These are phyloP conservation scores for Cotesia chilonis DNA, from an alignment of 1,140 invertebrate species.

Conservation along the genomic window DNA sequence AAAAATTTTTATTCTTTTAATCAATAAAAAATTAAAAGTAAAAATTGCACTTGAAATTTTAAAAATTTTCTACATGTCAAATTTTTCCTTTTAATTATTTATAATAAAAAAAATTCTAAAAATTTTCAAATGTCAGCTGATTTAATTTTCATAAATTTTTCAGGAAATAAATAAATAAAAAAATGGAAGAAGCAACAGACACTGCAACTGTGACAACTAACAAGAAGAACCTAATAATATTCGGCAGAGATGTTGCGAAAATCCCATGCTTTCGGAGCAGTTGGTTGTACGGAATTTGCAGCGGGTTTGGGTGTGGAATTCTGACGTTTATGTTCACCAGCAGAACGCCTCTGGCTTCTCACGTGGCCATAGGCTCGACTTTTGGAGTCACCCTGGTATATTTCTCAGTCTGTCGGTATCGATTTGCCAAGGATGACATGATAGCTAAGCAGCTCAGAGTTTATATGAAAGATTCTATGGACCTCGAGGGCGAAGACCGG, in stretches of 20 bases:
- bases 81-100: too few relatives aligned
- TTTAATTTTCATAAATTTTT: too few relatives aligned
- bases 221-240: slow-evolving; percentile 52
- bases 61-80: too few relatives aligned
- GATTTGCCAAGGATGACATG: slow-evolving; percentile 31
- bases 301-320: slow-evolving; percentile 68
- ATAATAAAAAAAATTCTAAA: too few relatives aligned
- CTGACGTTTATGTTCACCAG: slow-evolving; percentile 71
- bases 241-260: slow-evolving; percentile 70
- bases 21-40: too few relatives aligned
- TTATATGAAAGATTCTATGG: background rate
- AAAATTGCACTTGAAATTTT: too few relatives aligned
- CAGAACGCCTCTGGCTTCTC: slow-evolving; percentile 59
- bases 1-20: too few relatives aligned
- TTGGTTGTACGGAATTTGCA: slow-evolving; percentile 70
- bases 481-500: background rate
- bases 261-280: slow-evolving; percentile 74
- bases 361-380: slow-evolving; percentile 67
- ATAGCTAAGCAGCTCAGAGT: slow-evolving; percentile 24
- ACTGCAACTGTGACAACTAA: background rate
- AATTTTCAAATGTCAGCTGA: too few relatives aligned
- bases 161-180: too few relatives aligned
- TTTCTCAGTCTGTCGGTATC: slow-evolving; percentile 66
- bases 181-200: background rate
- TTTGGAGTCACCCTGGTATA: slow-evolving; percentile 65